A percentile compares a stretch with the other conserved stretches of the same genome.
Evolutionary conservation across 1,140 invertebrate genomes (phyloP).

Genomic region (Phenacoccus solenopsis): DNA sequence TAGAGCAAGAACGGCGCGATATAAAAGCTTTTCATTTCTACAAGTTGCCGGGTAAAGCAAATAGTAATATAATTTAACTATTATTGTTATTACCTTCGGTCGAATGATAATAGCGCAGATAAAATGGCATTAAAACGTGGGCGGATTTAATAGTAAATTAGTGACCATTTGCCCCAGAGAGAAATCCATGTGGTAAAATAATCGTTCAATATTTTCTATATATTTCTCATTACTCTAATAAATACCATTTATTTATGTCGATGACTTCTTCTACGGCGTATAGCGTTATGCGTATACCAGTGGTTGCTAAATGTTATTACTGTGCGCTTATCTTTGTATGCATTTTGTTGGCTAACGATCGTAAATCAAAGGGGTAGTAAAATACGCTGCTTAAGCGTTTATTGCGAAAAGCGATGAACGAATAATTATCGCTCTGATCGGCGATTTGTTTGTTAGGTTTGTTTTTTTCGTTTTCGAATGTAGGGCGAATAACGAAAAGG

Average conservation of each 20-base stretch:
- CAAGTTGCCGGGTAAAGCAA: background rate
- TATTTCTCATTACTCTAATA: background rate
- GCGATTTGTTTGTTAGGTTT: too few relatives aligned
- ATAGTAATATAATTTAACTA: background rate
- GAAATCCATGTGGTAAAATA: conserved; percentile 2
- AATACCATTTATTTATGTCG: conserved; percentile 3
- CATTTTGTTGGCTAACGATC: background rate
- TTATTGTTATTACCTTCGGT: background rate
- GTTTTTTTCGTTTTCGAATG: background rate
- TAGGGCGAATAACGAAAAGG: background rate
- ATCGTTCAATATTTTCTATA: conserved; percentile 3
- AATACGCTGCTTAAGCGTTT: background rate
- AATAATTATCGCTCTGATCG: background rate
- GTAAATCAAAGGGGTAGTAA: conserved; percentile 1
- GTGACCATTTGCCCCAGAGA: background rate
- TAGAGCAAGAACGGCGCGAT: background rate
- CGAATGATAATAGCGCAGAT: background rate
- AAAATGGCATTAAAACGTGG: background rate
- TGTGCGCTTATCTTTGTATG: background rate
- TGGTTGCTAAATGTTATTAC: background rate
- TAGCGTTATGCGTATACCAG: background rate
- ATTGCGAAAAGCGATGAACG: background rate
- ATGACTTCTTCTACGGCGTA: background rate
- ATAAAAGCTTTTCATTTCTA: background rate
- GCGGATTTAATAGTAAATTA: conserved; percentile 3